Percentiles rank a stretch among this genome's conserved stretches.
These are phyloP conservation scores for Alces alces DNA, from an alignment of 2,113 vertebrate species.

Conservation along the genomic window DNA sequence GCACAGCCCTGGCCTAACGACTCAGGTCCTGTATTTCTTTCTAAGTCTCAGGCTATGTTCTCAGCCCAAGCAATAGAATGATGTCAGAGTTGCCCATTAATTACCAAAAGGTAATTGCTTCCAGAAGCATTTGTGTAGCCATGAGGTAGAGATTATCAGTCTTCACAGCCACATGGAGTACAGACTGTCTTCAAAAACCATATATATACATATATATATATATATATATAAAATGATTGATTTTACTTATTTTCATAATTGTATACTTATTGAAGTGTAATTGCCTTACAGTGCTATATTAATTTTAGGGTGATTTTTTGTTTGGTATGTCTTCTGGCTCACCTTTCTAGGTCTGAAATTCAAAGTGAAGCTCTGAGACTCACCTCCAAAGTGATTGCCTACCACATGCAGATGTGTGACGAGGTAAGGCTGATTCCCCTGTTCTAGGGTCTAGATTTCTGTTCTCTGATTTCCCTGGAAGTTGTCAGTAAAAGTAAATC, in stretches of 20 bases:
- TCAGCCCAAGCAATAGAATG: background rate
- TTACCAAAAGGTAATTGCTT: background rate
- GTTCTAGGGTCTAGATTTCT: background rate
- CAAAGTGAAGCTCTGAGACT: conserved; percentile 88
- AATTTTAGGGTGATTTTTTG: background rate
- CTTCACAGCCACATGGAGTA: background rate
- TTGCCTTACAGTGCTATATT: background rate
- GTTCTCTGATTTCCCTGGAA: background rate
- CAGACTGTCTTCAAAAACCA: background rate
- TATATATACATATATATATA: background rate
- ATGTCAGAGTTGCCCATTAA: background rate
- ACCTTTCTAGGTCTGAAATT: conserved; percentile 84
- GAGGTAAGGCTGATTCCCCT: conserved; percentile 79
- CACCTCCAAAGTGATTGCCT: conserved; percentile 84
- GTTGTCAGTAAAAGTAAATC: background rate
- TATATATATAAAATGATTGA: background rate
- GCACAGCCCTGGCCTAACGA: background rate
- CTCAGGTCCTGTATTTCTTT: background rate
- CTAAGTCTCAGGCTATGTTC: background rate
- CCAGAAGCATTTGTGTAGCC: background rate
- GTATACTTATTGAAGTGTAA: background rate
- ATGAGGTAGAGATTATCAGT: background rate
- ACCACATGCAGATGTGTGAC: conserved; percentile 74
- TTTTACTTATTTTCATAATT: background rate
- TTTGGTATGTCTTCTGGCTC: background rate